phyloP scores from a whole-genome alignment of 2,113 vertebrate genomes.

The Solea solea region DNA sequence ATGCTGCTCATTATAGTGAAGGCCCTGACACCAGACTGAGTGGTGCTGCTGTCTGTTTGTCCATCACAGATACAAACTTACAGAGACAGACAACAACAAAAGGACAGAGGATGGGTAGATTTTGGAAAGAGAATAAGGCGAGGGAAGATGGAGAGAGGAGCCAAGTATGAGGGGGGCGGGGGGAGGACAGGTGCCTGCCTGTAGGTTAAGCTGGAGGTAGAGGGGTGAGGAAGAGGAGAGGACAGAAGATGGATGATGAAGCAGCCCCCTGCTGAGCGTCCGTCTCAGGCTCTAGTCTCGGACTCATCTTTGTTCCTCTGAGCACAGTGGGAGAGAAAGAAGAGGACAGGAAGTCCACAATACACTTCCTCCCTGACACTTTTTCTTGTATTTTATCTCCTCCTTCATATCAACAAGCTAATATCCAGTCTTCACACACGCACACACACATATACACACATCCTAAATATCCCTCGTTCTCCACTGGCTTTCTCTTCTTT shows the following conservation, averaged over 20 bases:
- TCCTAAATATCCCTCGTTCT: slow-evolving; percentile 13
- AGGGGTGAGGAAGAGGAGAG: slow-evolving; percentile 49
- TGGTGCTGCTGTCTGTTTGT: slow-evolving; percentile 56
- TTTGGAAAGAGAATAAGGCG: slow-evolving; percentile 14
- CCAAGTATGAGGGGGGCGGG: slow-evolving; percentile 33
- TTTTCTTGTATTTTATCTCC: slow-evolving; percentile 31
- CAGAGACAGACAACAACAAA: slow-evolving; percentile 30
- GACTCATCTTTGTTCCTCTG: slow-evolving; percentile 78
- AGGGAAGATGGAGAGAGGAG: slow-evolving; percentile 28
- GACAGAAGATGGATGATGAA: slow-evolving; percentile 84
- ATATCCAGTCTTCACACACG: slow-evolving; percentile 12
- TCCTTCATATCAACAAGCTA: slow-evolving; percentile 26
- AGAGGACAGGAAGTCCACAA: slow-evolving; percentile 27
- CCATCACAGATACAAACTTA: slow-evolving; percentile 33
- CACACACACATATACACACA: background rate
- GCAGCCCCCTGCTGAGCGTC: slow-evolving; percentile 80
- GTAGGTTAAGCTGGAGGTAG: slow-evolving; percentile 70
- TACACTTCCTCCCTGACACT: slow-evolving; percentile 69
- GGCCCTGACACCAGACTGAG: slow-evolving; percentile 63
- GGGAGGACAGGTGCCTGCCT: slow-evolving; percentile 76
- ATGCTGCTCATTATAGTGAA: slow-evolving; percentile 56
- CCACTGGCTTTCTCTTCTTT: slow-evolving; percentile 41
- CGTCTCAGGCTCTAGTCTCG: slow-evolving; percentile 84
- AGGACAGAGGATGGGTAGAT: slow-evolving; percentile 20
- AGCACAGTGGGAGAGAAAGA: slow-evolving; percentile 75